Conservation (phyloP, 2,113 vertebrate genomes). For the Jacana jacana region DNA sequence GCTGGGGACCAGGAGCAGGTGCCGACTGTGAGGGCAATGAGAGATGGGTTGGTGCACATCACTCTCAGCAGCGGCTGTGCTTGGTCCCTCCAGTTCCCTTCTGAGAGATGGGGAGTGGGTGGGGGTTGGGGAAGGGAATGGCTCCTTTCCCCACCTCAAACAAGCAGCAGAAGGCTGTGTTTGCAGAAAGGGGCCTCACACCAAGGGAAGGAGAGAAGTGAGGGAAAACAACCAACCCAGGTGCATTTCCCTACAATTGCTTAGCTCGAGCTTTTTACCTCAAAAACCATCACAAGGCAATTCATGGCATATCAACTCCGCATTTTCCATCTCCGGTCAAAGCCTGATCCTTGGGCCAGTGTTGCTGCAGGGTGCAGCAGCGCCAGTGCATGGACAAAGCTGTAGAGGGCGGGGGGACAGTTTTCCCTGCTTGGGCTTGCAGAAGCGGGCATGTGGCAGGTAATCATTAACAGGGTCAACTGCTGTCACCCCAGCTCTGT, state of each 20-base stretch:
- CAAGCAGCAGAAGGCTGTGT: neutral
- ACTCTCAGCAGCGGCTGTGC: neutral
- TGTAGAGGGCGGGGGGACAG: too few relatives aligned
- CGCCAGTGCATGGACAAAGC: too few relatives aligned
- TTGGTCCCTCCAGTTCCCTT: neutral
- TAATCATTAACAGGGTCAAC: neutral
- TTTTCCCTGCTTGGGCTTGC: neutral
- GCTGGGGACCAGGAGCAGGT: neutral
- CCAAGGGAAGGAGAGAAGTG: neutral
- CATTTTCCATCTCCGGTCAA: neutral
- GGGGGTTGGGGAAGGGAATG: neutral
- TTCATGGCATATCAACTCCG: neutral
- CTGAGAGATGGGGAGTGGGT: neutral
- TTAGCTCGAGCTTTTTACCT: neutral
- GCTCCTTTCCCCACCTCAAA: neutral
- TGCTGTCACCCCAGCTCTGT: neutral
- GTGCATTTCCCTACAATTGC: neutral
- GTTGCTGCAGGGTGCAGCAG: accelerated
- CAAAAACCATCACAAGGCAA: neutral
- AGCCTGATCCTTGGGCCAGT: neutral
- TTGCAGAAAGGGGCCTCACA: neutral
- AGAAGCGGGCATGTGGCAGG: neutral
- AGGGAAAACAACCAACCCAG: neutral
- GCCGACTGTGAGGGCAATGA: neutral
- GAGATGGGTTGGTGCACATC: neutral